phyloP scores from a whole-genome alignment of 2,888 invertebrate genomes.

The Lasioglossum zephyrum region DNA sequence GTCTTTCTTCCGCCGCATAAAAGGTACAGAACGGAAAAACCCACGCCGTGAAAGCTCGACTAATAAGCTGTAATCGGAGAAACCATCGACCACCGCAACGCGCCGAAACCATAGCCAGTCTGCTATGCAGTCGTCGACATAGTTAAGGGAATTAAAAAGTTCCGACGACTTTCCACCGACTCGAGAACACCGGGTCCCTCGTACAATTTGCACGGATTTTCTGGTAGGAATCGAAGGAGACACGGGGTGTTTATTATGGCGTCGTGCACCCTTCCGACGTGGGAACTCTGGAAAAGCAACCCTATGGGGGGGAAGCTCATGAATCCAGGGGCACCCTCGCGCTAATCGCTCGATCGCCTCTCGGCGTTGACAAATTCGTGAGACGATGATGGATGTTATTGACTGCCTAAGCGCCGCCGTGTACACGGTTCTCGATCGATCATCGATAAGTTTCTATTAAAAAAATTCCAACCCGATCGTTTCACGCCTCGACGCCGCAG shows the following conservation, averaged over 20 bases:
- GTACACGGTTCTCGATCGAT: constrained; percentile 27
- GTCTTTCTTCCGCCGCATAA: constrained; percentile 32
- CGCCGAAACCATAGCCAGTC: not conserved
- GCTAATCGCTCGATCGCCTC: constrained; percentile 80
- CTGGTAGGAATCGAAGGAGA: constrained; percentile 57
- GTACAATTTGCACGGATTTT: constrained; percentile 39
- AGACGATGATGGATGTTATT: constrained; percentile 81
- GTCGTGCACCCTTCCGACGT: constrained; percentile 75
- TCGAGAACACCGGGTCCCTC: too few relatives aligned
- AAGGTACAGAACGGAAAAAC: constrained; percentile 28
- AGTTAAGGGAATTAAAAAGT: not conserved
- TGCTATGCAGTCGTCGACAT: not conserved
- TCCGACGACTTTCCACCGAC: not conserved
- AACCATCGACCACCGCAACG: constrained; percentile 18
- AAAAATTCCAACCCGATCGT: constrained; percentile 58
- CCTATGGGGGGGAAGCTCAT: constrained; percentile 47
- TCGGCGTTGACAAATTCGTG: constrained; percentile 81
- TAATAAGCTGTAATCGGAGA: constrained; percentile 60
- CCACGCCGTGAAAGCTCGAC: constrained; percentile 20
- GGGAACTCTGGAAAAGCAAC: constrained; percentile 75
- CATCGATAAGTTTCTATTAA: constrained; percentile 68
- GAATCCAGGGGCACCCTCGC: constrained; percentile 66
- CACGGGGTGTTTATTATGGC: constrained; percentile 65
- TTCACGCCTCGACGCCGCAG: constrained; percentile 21
- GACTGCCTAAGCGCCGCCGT: constrained; percentile 54